Percentiles rank a stretch among this genome's conserved stretches.
phyloP scores from a whole-genome alignment of 1,140 invertebrate species.

The Orchesella cincta region DNA sequence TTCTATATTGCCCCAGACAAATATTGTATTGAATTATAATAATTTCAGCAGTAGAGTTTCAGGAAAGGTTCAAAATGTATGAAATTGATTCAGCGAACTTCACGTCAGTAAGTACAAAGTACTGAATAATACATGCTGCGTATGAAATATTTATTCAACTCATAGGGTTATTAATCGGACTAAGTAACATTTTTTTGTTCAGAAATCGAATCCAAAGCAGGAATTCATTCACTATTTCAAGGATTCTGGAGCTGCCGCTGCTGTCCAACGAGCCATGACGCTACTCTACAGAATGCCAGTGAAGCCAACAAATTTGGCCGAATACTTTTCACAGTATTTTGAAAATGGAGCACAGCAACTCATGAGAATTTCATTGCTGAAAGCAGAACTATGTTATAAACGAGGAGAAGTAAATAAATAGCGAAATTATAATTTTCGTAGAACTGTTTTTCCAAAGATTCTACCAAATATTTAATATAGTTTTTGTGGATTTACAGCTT shows the following conservation, averaged over 20 bases:
- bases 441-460: neutral
- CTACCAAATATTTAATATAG: neutral
- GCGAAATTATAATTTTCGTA: neutral
- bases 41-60: too few relatives aligned
- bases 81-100: neutral
- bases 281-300: slow-evolving; percentile 3
- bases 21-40: too few relatives aligned
- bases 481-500: neutral
- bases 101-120: neutral
- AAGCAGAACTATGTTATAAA: slow-evolving; percentile 23
- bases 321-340: slow-evolving; percentile 18
- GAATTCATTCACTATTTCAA: neutral
- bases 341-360: slow-evolving; percentile 19
- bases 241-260: slow-evolving; percentile 7
- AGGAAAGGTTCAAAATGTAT: too few relatives aligned
- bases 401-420: neutral
- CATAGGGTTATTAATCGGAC: neutral
- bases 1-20: too few relatives aligned
- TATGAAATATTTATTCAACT: neutral
- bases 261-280: neutral
- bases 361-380: neutral
- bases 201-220: neutral
- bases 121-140: neutral
- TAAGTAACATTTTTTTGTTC: neutral
- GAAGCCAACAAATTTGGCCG: slow-evolving; percentile 15